Evolutionary conservation across 1,140 invertebrate genomes (phyloP).

Genomic region (Musca domestica): DNA sequence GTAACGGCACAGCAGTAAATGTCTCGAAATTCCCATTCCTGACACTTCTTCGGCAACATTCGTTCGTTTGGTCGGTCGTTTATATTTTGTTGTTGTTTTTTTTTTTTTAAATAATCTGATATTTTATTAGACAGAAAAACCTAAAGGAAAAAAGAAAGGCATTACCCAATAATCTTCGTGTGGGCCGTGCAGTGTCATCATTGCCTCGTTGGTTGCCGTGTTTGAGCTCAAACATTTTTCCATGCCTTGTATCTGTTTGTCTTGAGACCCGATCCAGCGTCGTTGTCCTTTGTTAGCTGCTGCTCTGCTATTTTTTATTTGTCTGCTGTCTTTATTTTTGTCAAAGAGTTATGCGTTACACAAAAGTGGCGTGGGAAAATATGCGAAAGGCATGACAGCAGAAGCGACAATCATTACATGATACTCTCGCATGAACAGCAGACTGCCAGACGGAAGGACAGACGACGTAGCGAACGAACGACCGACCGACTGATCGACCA

Average conservation of each 20-base stretch:
- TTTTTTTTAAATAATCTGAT: no score
- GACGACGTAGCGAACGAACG: no score
- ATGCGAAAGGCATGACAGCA: slow-evolving; percentile 9
- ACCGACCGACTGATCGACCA: no score
- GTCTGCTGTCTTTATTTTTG: background rate
- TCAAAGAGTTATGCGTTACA: background rate
- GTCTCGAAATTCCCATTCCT: no score
- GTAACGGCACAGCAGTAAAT: no score
- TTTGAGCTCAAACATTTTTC: background rate
- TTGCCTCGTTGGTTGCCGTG: no score
- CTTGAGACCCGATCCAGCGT: background rate
- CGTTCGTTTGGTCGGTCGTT: no score
- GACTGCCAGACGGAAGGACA: no score
- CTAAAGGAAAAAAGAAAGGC: background rate
- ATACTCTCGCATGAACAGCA: no score
- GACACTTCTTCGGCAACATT: background rate
- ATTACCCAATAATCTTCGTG: slow-evolving; percentile 1
- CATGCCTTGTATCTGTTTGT: background rate
- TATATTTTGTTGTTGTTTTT: no score
- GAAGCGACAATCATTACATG: background rate
- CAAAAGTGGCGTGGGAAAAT: slow-evolving; percentile 21
- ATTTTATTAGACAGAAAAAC: no score
- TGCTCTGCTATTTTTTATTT: slow-evolving; percentile 2
- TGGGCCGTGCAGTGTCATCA: slow-evolving; percentile 2
- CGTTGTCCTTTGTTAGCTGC: slow-evolving; percentile 1